A percentile compares a stretch with the other conserved stretches of the same genome.
Evolutionary conservation across 2,797 vertebrate species (phyloP).

Genomic region (Distichodus sexfasciatus): DNA sequence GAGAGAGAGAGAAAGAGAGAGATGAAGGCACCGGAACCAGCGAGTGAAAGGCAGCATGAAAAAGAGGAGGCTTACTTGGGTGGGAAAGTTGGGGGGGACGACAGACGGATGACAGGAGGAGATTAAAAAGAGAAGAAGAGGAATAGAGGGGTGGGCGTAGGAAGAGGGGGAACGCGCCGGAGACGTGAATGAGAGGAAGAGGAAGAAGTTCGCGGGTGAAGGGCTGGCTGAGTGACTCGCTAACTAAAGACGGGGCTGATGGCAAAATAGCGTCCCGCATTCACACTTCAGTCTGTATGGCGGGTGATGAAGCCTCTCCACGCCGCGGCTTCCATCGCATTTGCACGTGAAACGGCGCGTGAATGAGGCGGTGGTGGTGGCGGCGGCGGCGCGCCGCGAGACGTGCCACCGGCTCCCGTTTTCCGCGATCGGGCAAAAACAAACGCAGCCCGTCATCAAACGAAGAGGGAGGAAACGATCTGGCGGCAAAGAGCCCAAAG

Average conservation of each 20-base stretch:
- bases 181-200: slow-evolving; percentile 6
- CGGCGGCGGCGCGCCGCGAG: slow-evolving; percentile 45
- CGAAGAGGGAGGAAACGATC: slow-evolving; percentile 43
- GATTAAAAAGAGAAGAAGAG: neutral
- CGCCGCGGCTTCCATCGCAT: slow-evolving; percentile 6
- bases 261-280: slow-evolving; percentile 16
- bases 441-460: slow-evolving; percentile 49
- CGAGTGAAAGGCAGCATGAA: neutral
- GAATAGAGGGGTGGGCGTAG: neutral
- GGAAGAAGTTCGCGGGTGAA: no score
- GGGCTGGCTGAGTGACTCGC: no score
- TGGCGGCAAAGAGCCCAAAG: slow-evolving; percentile 32
- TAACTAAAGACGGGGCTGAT: slow-evolving; percentile 27
- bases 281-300: slow-evolving; percentile 12
- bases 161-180: neutral
- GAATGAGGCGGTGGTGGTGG: slow-evolving; percentile 21
- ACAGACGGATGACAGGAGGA: neutral
- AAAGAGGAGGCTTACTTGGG: neutral
- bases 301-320: slow-evolving; percentile 23
- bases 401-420: no score
- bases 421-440: no score
- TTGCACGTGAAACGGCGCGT: slow-evolving; percentile 33
- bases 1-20: slow-evolving; percentile 37
- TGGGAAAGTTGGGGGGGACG: neutral
- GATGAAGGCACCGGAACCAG: neutral